phyloP scores from a whole-genome alignment of 2,113 vertebrate species.

The Pelusios castaneus region DNA sequence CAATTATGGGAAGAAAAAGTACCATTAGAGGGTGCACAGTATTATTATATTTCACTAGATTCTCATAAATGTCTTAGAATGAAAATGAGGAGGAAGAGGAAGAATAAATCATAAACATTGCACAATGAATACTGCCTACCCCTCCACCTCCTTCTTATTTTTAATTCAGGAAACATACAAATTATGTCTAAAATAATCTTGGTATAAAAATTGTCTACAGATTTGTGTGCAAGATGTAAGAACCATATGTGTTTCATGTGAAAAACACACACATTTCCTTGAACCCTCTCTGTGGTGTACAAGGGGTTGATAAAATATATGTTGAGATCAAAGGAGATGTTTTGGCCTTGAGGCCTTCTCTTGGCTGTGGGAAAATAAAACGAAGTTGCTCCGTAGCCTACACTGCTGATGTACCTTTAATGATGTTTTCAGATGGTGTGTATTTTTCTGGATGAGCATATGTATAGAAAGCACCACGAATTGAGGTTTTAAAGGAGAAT shows the following conservation, averaged over 20 bases:
- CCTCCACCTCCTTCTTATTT: slow-evolving; percentile 56
- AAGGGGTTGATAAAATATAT: slow-evolving; percentile 75
- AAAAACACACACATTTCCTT: slow-evolving; percentile 63
- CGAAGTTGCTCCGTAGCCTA: slow-evolving; percentile 42
- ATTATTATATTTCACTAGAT: slow-evolving; percentile 69
- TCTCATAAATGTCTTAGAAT: slow-evolving; percentile 67
- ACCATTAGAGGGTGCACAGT: slow-evolving; percentile 48
- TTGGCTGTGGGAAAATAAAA: slow-evolving; percentile 68
- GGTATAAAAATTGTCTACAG: slow-evolving; percentile 56
- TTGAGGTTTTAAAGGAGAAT: not conserved
- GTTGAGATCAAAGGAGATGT: slow-evolving; percentile 69
- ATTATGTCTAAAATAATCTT: slow-evolving; percentile 68
- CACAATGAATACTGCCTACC: slow-evolving; percentile 43
- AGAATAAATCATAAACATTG: slow-evolving; percentile 69
- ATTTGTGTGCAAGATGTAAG: slow-evolving; percentile 69
- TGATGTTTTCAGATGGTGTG: slow-evolving; percentile 12
- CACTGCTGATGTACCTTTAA: slow-evolving; percentile 51
- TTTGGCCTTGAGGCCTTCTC: slow-evolving; percentile 71
- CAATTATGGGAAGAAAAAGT: slow-evolving; percentile 68
- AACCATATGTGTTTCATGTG: slow-evolving; percentile 56
- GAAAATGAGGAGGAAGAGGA: slow-evolving; percentile 49
- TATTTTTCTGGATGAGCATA: not conserved
- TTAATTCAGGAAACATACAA: slow-evolving; percentile 47
- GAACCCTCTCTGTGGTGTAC: slow-evolving; percentile 59
- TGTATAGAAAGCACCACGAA: not conserved